Evolutionary conservation across 1,140 invertebrate genomes (phyloP).

Genomic region (Aphis craccivora): DNA sequence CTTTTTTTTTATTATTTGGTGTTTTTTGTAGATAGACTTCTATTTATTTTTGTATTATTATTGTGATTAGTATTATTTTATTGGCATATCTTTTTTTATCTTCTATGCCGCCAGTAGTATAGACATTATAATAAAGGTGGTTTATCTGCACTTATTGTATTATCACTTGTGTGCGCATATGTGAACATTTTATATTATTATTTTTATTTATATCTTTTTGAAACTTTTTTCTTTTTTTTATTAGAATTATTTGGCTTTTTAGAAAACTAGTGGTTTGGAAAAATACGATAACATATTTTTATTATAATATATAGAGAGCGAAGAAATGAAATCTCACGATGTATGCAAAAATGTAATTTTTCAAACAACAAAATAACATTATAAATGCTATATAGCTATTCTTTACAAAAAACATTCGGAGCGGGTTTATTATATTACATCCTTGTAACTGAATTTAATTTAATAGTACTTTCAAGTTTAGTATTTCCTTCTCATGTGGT

Average conservation of each 20-base stretch:
- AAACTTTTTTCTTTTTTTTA: not conserved
- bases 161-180: not conserved
- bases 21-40: slow-evolving; percentile 25
- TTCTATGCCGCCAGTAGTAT: not conserved
- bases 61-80: not conserved
- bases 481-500: not conserved
- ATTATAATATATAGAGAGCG: not conserved
- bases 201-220: not conserved
- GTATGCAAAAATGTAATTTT: slow-evolving; percentile 14
- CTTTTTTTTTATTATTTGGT: not conserved
- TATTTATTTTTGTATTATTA: not conserved
- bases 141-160: not conserved
- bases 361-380: not conserved
- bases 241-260: slow-evolving; percentile 14
- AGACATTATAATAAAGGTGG: not conserved
- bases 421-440: not conserved
- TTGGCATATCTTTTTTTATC: not conserved
- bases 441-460: not conserved
- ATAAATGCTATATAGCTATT: not conserved
- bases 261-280: slow-evolving; percentile 17
- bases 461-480: not conserved
- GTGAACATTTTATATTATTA: not conserved
- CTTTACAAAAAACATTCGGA: not conserved
- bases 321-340: not conserved
- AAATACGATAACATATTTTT: not conserved